Conservation (phyloP, 2,113 vertebrate genomes). For the Chaetodon trifascialis region DNA sequence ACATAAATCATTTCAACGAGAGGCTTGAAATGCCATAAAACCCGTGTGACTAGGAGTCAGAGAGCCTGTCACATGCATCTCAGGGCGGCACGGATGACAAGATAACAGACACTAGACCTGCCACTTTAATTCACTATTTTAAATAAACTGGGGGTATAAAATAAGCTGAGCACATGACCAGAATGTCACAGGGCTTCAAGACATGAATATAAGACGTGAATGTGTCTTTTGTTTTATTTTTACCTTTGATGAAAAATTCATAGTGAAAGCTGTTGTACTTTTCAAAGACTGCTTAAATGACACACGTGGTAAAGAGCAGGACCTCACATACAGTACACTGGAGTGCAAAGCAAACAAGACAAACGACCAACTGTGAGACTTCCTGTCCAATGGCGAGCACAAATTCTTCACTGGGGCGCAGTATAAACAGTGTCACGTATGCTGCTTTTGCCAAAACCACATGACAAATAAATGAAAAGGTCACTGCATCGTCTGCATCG, state of each 20-base stretch:
- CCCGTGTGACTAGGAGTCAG: conserved; percentile 76
- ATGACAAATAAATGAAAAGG: conserved; percentile 60
- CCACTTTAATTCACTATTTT: conserved; percentile 67
- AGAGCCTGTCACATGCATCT: conserved; percentile 79
- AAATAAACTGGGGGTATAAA: conserved; percentile 50
- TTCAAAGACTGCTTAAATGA: background rate
- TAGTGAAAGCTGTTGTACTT: background rate
- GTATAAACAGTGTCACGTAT: background rate
- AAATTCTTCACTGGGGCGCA: background rate
- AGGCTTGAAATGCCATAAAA: conserved; percentile 82
- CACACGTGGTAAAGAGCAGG: background rate
- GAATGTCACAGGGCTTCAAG: conserved; percentile 39
- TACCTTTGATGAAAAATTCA: background rate
- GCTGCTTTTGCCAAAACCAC: conserved; percentile 36
- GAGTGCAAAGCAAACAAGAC: background rate
- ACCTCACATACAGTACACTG: background rate
- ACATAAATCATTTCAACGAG: conserved; percentile 87
- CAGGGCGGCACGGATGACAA: conserved; percentile 66
- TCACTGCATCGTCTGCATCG: conserved; percentile 47
- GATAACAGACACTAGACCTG: conserved; percentile 75
- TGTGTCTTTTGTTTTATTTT: conserved; percentile 13
- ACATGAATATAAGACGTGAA: conserved; percentile 1
- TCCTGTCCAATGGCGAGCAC: conserved; percentile 27
- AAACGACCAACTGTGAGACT: background rate
- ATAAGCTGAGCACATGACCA: conserved; percentile 45